Base-by-base conservation (phyloP, 2,113 vertebrate genomes). In the Hydrochoerus hydrochaeris region DNA sequence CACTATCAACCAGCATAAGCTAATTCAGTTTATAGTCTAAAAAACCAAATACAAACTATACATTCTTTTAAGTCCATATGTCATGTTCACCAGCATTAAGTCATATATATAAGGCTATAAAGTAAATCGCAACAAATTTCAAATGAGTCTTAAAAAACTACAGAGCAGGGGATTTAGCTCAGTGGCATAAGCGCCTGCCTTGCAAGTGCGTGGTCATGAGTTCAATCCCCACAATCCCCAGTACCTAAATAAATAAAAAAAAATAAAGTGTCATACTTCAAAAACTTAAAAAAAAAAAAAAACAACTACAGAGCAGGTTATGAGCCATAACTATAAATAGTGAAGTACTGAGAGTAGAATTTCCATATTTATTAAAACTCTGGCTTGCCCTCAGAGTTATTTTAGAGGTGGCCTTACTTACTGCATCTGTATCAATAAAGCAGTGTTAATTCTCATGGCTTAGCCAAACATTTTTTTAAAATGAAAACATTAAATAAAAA, bases 351-450 rank as follows among this genome's bases (percentile, higher is more conserved):
- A 65, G 69, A 87, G 94, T 0, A 86, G 52, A 85, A 49, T 24
- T 16, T 80, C 11, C 20, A 28, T 14, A 73, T 83, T 71, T 49
- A 78, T 69, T 83, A 87, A 90, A 92, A 58, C 24, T 87, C 44
- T 89, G 60, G 49, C 60, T 84, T 93, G 86, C 30, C 65, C 26
- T 28, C 38, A 57, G 46, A 82, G 88, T 38, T 95, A 38, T 95
- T 95, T 93, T 84, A 85, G 30, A 77, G 44, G 10, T 44, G 78
- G 71, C 58, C 85, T 87, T 41, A 91, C 57, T 92, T 94, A 58
- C 44, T 90, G 32, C 85, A 95, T 93, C 90, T 97, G 71, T 96
- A 81, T 63, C 94, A 62, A 90, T 38, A 90, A 95, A 83, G 32
- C 88, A 90, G n/a, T 81, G 46, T 65, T 83, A 85, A 95, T 67